Evolutionary conservation across 2,797 vertebrate genomes (phyloP).

Genomic region (Acropternis orthonyx): DNA sequence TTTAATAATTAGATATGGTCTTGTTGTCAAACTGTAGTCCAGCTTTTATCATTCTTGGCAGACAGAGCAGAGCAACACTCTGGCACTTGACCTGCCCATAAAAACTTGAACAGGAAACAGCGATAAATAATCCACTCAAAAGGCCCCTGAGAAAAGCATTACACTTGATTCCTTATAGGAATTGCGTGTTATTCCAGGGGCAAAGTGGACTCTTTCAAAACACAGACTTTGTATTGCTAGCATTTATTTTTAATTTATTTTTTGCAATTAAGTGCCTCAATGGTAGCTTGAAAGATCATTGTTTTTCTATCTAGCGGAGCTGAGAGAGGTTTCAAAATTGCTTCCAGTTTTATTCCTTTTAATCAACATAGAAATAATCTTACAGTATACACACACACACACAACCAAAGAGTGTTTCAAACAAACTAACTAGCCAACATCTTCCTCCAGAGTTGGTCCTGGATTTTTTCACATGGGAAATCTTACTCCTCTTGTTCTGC

Average conservation of each 20-base stretch:
- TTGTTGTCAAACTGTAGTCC: slow-evolving; percentile 32
- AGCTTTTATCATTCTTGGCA: slow-evolving; percentile 62
- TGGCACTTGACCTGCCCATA: slow-evolving; percentile 63
- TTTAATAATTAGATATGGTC: slow-evolving; percentile 49
- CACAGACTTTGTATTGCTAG: neutral
- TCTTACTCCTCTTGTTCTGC: neutral
- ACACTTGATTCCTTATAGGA: slow-evolving; percentile 42
- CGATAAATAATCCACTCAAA: slow-evolving; percentile 66
- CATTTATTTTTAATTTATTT: neutral
- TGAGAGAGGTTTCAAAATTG: neutral
- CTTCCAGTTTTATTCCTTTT: neutral
- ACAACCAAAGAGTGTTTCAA: neutral
- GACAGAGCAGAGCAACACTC: slow-evolving; percentile 40
- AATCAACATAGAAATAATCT: neutral
- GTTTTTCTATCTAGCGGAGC: neutral
- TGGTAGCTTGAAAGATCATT: neutral
- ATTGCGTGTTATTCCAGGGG: neutral
- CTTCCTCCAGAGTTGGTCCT: neutral
- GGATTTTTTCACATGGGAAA: neutral
- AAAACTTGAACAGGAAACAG: slow-evolving; percentile 63
- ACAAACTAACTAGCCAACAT: neutral
- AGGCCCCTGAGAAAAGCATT: slow-evolving; percentile 50
- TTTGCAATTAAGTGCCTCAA: neutral
- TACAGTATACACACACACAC: neutral
- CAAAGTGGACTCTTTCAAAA: neutral